Evolutionary conservation across 1,140 invertebrate species (phyloP).

Genomic region (Paraescarpia echinospica): DNA sequence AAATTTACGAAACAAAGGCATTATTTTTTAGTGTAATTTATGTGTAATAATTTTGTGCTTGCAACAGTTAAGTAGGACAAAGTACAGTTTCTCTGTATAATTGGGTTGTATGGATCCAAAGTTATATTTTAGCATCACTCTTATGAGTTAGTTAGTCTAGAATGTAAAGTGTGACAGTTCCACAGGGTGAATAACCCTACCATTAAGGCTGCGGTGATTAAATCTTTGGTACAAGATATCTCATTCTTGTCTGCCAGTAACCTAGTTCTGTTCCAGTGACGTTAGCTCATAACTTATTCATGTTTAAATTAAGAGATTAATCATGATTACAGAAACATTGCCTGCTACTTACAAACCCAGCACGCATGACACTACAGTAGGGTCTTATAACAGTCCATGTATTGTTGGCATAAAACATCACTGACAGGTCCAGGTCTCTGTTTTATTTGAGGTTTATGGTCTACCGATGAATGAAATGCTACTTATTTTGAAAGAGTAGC

Average conservation of each 20-base stretch:
- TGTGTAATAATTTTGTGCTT: too few species aligned
- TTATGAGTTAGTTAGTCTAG: neutral
- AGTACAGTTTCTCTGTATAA: neutral
- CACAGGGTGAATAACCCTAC: neutral
- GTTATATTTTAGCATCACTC: neutral
- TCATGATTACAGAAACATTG: neutral
- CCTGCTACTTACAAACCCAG: neutral
- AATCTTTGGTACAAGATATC: neutral
- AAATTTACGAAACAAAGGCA: too few species aligned
- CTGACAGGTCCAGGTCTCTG: neutral
- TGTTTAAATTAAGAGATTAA: neutral
- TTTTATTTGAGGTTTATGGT: neutral
- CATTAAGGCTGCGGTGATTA: neutral
- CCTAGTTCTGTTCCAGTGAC: neutral
- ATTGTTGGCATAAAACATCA: neutral
- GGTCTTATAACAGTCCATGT: neutral
- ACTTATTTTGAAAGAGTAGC: too few species aligned
- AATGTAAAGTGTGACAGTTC: neutral
- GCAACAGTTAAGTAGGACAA: neutral
- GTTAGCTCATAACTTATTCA: neutral
- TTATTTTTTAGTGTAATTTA: too few species aligned
- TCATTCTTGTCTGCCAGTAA: neutral
- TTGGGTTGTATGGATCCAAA: neutral
- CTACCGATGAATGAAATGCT: too few species aligned
- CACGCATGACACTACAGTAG: too few species aligned